phyloP scores from a whole-genome alignment of 1,140 invertebrate species.

The Drosophila prosaltans region DNA sequence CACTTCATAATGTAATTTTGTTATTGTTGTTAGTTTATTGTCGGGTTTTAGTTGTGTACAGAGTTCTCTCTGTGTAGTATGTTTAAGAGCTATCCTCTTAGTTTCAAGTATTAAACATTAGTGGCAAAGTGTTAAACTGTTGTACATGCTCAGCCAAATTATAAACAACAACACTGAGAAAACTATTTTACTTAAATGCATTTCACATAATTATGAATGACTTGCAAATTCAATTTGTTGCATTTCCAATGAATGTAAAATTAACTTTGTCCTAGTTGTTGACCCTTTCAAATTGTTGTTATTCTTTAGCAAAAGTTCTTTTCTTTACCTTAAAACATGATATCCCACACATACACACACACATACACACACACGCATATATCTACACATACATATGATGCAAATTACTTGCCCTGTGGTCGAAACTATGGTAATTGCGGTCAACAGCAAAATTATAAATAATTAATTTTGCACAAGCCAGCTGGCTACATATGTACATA shows the following conservation, averaged over 20 bases:
- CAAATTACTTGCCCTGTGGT: conserved; percentile 25
- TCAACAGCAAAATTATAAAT: conserved; percentile 41
- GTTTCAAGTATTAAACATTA: conserved; percentile 38
- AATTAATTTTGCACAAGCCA: conserved; percentile 47
- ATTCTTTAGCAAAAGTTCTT: not conserved
- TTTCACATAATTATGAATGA: conserved; percentile 22
- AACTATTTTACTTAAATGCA: conserved; percentile 20
- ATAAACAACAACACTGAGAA: conserved; percentile 25
- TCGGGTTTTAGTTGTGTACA: conserved; percentile 14
- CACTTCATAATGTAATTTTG: conserved; percentile 8
- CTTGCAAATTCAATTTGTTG: conserved; percentile 15
- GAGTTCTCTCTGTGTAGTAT: not conserved
- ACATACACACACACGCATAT: conserved; percentile 16
- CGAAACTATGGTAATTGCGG: conserved; percentile 32
- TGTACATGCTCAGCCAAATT: conserved; percentile 43
- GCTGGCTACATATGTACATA: not conserved
- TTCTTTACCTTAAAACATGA: not conserved
- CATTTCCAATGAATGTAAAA: not conserved
- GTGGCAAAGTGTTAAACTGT: conserved; percentile 53
- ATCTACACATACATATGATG: conserved; percentile 14
- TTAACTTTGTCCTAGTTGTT: not conserved
- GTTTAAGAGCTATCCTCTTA: conserved; percentile 19
- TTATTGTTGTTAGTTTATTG: conserved; percentile 12
- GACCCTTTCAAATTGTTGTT: not conserved
- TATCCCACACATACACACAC: not conserved